Conservation (phyloP, 2,113 vertebrate genomes). For the Neotoma lepida region DNA sequence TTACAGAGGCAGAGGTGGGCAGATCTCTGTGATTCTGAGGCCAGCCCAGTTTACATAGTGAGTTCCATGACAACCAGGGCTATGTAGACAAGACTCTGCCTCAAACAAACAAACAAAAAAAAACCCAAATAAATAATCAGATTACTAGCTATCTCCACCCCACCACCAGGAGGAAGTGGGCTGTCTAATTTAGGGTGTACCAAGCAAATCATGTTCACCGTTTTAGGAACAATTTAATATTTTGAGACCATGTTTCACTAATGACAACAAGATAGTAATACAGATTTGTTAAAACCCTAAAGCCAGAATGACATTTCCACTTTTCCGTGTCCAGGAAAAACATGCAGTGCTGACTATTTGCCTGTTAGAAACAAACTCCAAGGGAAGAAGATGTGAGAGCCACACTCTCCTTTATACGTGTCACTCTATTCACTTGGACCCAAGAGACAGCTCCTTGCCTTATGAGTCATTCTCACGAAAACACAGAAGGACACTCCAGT, state of each 20-base stretch:
- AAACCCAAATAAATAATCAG: background rate
- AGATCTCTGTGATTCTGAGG: background rate
- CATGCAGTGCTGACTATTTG: background rate
- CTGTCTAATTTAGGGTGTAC: background rate
- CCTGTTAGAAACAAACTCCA: background rate
- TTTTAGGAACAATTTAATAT: background rate
- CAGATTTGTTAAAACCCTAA: conserved; percentile 3
- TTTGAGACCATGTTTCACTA: background rate
- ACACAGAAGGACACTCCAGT: background rate
- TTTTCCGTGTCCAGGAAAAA: background rate
- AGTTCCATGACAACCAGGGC: background rate
- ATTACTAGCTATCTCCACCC: background rate
- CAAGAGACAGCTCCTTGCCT: background rate
- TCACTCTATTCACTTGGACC: background rate
- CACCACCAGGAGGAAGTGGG: background rate
- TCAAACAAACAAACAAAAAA: background rate
- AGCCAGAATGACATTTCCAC: background rate
- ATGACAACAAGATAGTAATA: background rate
- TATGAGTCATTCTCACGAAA: background rate
- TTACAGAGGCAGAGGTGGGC: background rate
- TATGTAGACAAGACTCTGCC: background rate
- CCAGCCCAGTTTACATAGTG: background rate
- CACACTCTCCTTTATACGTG: background rate
- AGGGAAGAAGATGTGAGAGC: background rate
- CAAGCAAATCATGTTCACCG: background rate